Evolutionary conservation across 2,888 invertebrate genomes (phyloP), one percentile per base, ranked within the genome.

Genomic region (Folsomia candida): DNA sequence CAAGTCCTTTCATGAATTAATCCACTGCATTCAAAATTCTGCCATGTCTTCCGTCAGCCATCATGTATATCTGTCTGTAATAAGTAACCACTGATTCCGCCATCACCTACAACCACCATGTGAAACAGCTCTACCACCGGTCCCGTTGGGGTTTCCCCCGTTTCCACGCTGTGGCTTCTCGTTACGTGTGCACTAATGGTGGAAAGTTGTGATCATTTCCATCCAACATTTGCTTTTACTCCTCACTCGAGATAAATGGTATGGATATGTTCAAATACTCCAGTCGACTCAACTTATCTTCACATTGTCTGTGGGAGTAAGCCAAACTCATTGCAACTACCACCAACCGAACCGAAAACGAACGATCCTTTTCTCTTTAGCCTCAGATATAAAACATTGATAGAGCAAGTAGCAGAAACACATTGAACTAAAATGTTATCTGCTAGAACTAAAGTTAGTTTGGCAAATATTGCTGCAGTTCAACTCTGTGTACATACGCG

Each of bases 191-290:
- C 61, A 61, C 28, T 61, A 61, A 61, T 29, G 61, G 61, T 27
- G 28, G n/a, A 61, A 61, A 29, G 61, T 29, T 61, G 61, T 61
- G 29, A 61, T 61, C 54, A 54, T n/a, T 54, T 54, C 54, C 54
- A 22, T 54, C 20, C 20, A 54, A 54, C 54, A 54, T 54, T 54
- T 54, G 22, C 54, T 54, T 54, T 54, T 54, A 54, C 22, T 6
- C 54, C n/a, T 54, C 54, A 37, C 37, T 37, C 37, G 6, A 37
- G 37, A 37, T 37, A 37, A 37, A 37, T 37, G 37, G 37, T 14
- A 37, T 37, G 37, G 37, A 4, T 37, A 9, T 37, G 37, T 4
- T n/a, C n/a, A n/a, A n/a, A n/a, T n/a, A n/a, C n/a, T n/a, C n/a
- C n/a, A n/a, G n/a, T n/a, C n/a, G n/a, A n/a, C n/a, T n/a, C n/a